phyloP scores from a whole-genome alignment of 2,888 invertebrate species.

The Pristionchus fissidentatus region DNA sequence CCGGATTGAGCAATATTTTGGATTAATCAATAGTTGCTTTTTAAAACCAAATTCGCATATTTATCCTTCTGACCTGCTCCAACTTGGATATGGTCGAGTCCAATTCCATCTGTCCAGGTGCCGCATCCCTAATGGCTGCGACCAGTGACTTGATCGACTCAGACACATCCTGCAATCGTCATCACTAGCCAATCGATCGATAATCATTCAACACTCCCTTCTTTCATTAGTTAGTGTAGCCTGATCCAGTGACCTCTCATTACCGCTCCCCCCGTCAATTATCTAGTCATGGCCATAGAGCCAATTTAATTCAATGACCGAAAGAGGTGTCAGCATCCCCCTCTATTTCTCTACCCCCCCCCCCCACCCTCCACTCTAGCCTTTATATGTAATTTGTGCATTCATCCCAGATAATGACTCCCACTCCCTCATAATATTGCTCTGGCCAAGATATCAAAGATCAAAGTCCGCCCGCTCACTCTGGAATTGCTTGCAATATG shows the following conservation, averaged over 20 bases:
- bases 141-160: slow-evolving; percentile 95
- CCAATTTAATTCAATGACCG: slow-evolving; percentile 12
- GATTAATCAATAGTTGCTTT: too few species aligned
- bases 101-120: slow-evolving; percentile 95
- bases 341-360: not conserved
- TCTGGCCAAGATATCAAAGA: too few species aligned
- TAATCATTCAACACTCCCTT: not conserved
- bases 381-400: not conserved
- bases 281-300: not conserved
- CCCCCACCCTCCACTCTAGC: not conserved
- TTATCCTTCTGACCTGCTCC: slow-evolving; percentile 44
- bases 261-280: slow-evolving; percentile 9
- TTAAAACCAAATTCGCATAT: slow-evolving; percentile 77
- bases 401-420: not conserved
- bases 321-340: not conserved
- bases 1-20: too few species aligned
- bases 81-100: slow-evolving; percentile 82
- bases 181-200: not conserved
- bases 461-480: slow-evolving; percentile 76
- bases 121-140: slow-evolving; percentile 89
- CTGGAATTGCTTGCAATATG: slow-evolving; percentile 92
- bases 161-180: slow-evolving; percentile 81
- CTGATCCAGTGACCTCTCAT: slow-evolving; percentile 35
- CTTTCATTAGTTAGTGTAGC: not conserved
- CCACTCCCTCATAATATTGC: not conserved